Evolutionary conservation across 2,113 vertebrate species (phyloP).

Genomic region (Petroica traversi): DNA sequence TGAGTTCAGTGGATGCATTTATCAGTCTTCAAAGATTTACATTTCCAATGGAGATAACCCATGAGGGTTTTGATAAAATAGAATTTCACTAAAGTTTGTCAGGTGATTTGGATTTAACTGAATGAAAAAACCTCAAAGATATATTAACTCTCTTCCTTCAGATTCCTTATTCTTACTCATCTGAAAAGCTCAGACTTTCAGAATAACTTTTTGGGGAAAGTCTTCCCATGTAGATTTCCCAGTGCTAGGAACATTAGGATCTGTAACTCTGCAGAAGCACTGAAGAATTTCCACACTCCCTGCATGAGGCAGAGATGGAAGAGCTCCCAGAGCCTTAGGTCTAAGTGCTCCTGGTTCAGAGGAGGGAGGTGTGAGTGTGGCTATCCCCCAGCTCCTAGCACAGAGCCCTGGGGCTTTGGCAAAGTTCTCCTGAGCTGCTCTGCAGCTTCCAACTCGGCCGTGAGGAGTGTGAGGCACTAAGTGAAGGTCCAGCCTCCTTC

Average conservation of each 20-base stretch:
- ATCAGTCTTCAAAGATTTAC: not conserved
- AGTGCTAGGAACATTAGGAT: not conserved
- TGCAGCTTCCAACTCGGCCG: not conserved
- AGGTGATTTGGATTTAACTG: not conserved
- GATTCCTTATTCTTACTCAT: not conserved
- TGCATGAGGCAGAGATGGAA: not conserved
- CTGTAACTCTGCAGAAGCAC: not conserved
- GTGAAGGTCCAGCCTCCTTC: fast-evolving
- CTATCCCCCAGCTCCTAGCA: not conserved
- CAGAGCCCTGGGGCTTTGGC: not conserved
- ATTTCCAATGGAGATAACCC: not conserved
- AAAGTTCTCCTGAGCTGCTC: not conserved
- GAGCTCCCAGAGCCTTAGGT: not conserved
- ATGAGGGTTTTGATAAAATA: not conserved
- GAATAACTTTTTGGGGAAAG: not conserved
- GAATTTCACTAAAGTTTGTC: not conserved
- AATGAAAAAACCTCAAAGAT: not conserved
- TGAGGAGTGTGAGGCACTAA: not conserved
- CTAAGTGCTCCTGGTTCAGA: not conserved
- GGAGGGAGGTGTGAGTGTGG: not conserved
- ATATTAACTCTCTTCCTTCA: not conserved
- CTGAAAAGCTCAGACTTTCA: not conserved
- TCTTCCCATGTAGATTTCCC: not conserved
- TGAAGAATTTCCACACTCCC: not conserved
- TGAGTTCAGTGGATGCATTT: not conserved